Evolutionary conservation across 2,888 invertebrate species (phyloP).

Genomic region (Tupiocoris notatus): DNA sequence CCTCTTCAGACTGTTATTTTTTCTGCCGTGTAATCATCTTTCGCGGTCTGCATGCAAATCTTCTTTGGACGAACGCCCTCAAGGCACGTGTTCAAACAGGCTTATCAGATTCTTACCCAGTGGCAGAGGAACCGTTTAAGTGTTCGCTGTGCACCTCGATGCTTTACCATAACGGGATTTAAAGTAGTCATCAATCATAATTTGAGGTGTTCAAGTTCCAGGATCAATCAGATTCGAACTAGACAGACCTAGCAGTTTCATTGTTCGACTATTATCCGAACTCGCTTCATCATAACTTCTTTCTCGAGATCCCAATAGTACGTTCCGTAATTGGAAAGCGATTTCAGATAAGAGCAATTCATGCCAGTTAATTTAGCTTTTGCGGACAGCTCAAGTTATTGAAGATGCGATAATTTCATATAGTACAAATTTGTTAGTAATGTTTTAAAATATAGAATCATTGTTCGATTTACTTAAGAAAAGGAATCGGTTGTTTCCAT

Average conservation of each 20-base stretch:
- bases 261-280: neutral
- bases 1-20: neutral
- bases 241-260: neutral
- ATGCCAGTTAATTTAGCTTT: no score
- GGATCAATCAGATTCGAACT: neutral
- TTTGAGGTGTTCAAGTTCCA: neutral
- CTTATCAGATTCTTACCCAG: constrained; percentile 1
- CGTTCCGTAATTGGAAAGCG: no score
- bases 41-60: neutral
- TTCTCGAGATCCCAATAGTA: no score
- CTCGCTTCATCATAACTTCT: no score
- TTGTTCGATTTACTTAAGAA: no score
- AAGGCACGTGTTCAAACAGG: neutral
- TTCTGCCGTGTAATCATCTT: constrained; percentile 4
- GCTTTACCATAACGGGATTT: neutral
- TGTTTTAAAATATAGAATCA: no score
- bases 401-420: no score
- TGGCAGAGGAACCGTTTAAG: neutral
- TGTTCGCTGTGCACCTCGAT: neutral
- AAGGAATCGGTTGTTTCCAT: no score
- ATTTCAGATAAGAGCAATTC: no score
- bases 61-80: neutral
- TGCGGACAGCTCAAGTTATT: no score
- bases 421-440: no score
- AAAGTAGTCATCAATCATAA: neutral